These are phyloP conservation scores for Danaus plexippus DNA, from an alignment of 1,140 invertebrate species.

Conservation along the genomic window DNA sequence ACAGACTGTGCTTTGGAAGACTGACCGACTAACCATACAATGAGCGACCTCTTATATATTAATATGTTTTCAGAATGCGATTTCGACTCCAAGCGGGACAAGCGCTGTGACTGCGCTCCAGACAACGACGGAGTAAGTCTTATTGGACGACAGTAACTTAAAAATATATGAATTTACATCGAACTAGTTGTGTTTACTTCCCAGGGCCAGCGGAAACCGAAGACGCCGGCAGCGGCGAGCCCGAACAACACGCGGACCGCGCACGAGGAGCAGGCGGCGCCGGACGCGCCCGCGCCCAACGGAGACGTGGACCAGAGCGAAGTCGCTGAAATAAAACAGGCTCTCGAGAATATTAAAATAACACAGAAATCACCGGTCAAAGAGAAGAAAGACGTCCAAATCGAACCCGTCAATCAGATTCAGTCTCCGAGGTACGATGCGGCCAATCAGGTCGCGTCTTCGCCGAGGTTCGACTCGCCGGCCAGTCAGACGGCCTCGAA, in stretches of 20 bases:
- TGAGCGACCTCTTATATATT: not conserved
- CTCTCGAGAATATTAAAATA: not conserved
- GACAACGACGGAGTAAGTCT: constrained; percentile 25
- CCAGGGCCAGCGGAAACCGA: constrained; percentile 11
- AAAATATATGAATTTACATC: too few species aligned
- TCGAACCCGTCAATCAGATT: constrained; percentile 25
- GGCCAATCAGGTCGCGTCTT: constrained; percentile 18
- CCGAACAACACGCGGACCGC: constrained; percentile 22
- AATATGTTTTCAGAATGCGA: constrained; percentile 36
- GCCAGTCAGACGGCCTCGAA: constrained; percentile 27
- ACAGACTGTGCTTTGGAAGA: too few species aligned
- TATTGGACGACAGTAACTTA: not conserved
- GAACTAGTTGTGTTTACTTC: too few species aligned
- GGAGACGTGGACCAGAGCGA: constrained; percentile 14
- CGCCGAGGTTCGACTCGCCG: constrained; percentile 7
- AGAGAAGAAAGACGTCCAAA: constrained; percentile 12
- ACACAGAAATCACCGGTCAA: constrained; percentile 8
- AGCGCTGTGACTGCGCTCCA: too few species aligned
- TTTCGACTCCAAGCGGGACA: too few species aligned
- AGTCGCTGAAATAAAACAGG: constrained; percentile 6
- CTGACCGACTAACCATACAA: too few species aligned
- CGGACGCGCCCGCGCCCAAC: constrained; percentile 15
- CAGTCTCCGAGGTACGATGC: constrained; percentile 18
- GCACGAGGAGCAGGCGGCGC: constrained; percentile 12
- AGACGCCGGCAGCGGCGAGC: constrained; percentile 28